Base-by-base conservation (phyloP, 2,888 invertebrate genomes). In the Chrysolina haemoptera region DNA sequence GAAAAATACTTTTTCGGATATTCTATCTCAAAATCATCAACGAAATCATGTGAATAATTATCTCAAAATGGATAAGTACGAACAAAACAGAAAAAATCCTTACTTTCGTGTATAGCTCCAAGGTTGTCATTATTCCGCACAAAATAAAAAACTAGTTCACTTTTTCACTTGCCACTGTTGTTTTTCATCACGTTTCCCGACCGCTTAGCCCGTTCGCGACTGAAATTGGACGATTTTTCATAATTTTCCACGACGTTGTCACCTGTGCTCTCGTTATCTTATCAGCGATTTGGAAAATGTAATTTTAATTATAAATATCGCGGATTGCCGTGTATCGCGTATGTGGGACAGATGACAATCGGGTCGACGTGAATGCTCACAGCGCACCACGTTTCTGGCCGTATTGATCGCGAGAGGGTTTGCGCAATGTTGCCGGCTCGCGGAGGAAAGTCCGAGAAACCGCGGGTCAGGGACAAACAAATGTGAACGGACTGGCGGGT, bases 71-170 rank as follows among this genome's bases (percentile, higher is more conserved):
- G 35, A 35, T 35, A n/a, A n/a, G n/a, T n/a, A 6, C 8, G 4
- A 35, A 4, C 35, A 35, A 35, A 6, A 3, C 3, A 35, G 0
- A 8, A 63, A 64, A 65, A 50, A 22, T 35, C 8, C 72, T 82
- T 83, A 86, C 86, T 85, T 86, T 86, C 35, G 86, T 85, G 79
- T 86, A 86, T 48, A 86, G 78, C 76, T 86, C 86, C 76, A 82
- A 72, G 64, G 85, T 85, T 77, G 86, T 85, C 86, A 86, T 86
- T 77, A 86, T 86, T 77, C 70, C 79, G 71, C 16, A 22, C 27
- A 55, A n/a, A n/a, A n/a, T 55, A 35, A 27, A 35, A 20, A 53
- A 65, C 50, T 40, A 65, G 46, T 64, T 64, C 48, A 41, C 43
- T 55, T 68, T 65, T 69, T 55, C 66, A 46, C 20, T 50, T 48